Percentiles rank a stretch among this genome's conserved stretches.
Conservation (phyloP, 2,113 vertebrate genomes). For the Clarias magur region DNA sequence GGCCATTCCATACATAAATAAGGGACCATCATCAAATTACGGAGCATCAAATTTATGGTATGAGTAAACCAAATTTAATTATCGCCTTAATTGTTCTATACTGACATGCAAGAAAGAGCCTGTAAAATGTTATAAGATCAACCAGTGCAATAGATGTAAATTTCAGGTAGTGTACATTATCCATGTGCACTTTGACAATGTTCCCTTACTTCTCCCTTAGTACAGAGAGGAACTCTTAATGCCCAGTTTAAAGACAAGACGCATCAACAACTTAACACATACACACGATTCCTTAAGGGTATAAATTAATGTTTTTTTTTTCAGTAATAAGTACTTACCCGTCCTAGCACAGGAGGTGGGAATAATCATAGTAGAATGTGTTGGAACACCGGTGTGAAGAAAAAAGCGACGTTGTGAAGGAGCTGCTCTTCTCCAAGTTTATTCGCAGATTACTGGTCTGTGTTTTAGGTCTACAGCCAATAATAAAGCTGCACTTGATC, state of each 20-base stretch:
- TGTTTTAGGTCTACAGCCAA: not conserved
- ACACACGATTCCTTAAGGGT: not conserved
- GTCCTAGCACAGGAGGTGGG: not conserved
- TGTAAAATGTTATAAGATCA: not conserved
- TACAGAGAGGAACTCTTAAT: not conserved
- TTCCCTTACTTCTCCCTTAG: not conserved
- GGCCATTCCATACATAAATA: not conserved
- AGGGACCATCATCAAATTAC: not conserved
- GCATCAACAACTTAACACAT: not conserved
- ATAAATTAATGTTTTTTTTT: not conserved
- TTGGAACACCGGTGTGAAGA: not conserved
- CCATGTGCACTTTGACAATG: not conserved
- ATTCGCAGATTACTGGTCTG: not conserved
- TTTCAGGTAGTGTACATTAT: too few relatives aligned
- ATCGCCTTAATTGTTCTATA: not conserved
- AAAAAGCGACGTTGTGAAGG: not conserved
- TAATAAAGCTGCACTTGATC: not conserved
- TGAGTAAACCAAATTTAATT: not conserved
- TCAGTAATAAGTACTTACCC: not conserved
- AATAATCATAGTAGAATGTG: not conserved
- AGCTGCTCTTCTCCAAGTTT: not conserved
- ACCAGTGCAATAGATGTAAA: not conserved
- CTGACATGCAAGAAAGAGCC: not conserved
- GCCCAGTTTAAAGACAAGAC: not conserved
- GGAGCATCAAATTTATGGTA: not conserved